Conservation (phyloP, 2,888 invertebrate genomes). For the Euplexia lucipara region DNA sequence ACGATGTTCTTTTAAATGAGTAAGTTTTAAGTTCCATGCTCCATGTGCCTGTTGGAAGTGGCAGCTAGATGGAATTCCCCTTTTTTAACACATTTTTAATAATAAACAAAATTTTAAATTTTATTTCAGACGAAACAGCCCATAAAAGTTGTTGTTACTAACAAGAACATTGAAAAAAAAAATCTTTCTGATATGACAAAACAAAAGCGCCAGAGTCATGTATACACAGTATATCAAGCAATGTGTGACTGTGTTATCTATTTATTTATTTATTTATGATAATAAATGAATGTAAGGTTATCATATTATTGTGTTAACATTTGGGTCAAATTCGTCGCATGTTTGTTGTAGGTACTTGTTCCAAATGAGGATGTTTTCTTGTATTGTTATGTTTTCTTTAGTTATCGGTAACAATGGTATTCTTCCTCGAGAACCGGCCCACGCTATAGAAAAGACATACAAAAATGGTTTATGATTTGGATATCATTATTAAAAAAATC, state of each 20-base stretch:
- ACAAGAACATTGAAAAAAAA: too few species aligned
- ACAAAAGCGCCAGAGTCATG: too few species aligned
- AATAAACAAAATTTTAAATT: too few species aligned
- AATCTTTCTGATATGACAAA: too few species aligned
- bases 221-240: neutral
- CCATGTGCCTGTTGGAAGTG: too few species aligned
- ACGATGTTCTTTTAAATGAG: too few species aligned
- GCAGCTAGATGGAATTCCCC: too few species aligned
- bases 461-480: slow-evolving; percentile 15
- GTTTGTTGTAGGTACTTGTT: neutral
- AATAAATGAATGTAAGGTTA: slow-evolving; percentile 15
- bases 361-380: slow-evolving; percentile 26
- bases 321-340: slow-evolving; percentile 20
- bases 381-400: slow-evolving; percentile 35
- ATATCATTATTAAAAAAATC: neutral
- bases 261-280: slow-evolving; percentile 18
- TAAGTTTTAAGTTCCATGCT: too few species aligned
- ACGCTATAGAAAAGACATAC: neutral
- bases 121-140: too few species aligned
- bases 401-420: slow-evolving; percentile 21
- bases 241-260: neutral
- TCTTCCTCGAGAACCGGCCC: neutral
- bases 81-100: too few species aligned
- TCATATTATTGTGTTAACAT: slow-evolving; percentile 22
- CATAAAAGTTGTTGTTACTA: too few species aligned